These are phyloP conservation scores for Temnothorax curvispinosus DNA, from an alignment of 1,140 invertebrate species.

Conservation along the genomic window DNA sequence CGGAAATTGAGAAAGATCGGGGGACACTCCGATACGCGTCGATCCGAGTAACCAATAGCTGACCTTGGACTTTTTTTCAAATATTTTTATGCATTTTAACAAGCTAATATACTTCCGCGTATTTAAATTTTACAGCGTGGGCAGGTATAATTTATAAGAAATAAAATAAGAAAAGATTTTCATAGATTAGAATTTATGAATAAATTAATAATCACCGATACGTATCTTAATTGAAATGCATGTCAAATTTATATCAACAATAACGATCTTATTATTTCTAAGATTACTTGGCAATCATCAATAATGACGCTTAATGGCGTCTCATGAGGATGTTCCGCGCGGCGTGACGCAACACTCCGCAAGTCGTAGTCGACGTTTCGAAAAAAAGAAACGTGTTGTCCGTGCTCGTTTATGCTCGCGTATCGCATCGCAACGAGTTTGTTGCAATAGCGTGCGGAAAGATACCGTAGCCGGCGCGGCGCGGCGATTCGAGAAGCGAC, in stretches of 20 bases:
- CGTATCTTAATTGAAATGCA: background rate
- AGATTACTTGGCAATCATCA: slow-evolving; percentile 7
- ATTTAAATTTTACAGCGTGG: background rate
- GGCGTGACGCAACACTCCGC: slow-evolving; percentile 6
- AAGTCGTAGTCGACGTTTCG: background rate
- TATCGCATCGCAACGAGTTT: slow-evolving; percentile 45
- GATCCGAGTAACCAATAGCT: background rate
- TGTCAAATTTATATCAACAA: background rate
- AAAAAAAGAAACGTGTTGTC: slow-evolving; percentile 26
- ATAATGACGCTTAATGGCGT: background rate
- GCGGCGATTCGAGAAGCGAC: slow-evolving; percentile 7
- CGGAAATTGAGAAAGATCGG: background rate
- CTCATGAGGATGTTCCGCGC: background rate
- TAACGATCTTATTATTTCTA: background rate
- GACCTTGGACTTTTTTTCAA: background rate
- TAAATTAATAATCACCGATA: background rate
- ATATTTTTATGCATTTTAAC: slow-evolving; percentile 3
- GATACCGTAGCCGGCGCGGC: background rate
- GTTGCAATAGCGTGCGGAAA: slow-evolving; percentile 29
- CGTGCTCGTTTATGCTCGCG: slow-evolving; percentile 6
- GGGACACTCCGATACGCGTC: background rate
- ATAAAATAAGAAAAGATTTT: background rate
- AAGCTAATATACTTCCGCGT: background rate
- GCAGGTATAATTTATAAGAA: background rate
- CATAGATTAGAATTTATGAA: background rate